phyloP scores from a whole-genome alignment of 2,797 vertebrate species.

The Lindbergichthys nudifrons region DNA sequence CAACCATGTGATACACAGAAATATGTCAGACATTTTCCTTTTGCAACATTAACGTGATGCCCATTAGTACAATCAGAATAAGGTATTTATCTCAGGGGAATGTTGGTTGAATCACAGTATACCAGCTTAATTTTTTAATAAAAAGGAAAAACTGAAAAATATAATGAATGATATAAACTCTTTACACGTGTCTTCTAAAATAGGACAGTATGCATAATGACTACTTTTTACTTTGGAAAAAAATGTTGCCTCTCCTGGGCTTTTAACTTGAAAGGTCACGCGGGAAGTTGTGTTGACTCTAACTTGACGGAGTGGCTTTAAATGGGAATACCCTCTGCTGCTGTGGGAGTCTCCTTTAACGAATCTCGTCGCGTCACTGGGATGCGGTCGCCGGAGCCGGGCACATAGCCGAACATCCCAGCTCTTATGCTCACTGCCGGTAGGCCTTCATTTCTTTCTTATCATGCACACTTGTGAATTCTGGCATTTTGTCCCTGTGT shows the following conservation, averaged over 20 bases:
- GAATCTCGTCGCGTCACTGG: conserved; percentile 71
- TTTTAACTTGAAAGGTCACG: conserved; percentile 52
- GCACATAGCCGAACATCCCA: conserved; percentile 46
- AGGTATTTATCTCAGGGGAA: no score
- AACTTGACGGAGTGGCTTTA: conserved; percentile 47
- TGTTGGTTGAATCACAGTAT: background rate
- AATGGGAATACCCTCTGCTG: conserved; percentile 63
- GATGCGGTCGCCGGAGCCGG: conserved; percentile 72
- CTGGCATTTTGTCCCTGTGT: background rate
- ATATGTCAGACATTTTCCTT: no score
- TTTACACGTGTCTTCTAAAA: no score
- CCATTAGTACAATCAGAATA: no score
- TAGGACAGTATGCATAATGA: no score
- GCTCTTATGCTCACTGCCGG: conserved; percentile 50
- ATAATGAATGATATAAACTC: no score
- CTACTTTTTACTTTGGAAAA: no score
- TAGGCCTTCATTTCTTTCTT: conserved; percentile 53
- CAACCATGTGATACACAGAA: no score
- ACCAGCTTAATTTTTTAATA: no score
- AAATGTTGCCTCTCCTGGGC: fast-evolving
- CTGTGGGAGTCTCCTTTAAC: conserved; percentile 73
- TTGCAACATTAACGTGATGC: no score
- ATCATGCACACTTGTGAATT: background rate
- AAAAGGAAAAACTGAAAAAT: no score
- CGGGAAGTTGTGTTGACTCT: conserved; percentile 11